Evolutionary conservation across 2,797 vertebrate genomes (phyloP), one percentile per base, ranked within the genome.

Genomic region (Steatocranus sp.): DNA sequence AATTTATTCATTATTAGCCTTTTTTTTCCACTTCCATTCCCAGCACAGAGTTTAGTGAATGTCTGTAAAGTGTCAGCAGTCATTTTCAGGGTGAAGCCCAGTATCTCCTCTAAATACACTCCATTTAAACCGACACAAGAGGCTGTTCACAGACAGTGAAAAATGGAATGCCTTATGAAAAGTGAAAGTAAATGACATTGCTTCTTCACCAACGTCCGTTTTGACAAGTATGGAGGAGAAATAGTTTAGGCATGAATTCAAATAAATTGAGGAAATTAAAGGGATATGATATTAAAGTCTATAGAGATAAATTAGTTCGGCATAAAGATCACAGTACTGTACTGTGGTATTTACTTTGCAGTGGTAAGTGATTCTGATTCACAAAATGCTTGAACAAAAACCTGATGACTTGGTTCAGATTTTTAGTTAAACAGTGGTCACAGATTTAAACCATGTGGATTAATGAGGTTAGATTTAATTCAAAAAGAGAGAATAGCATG

Each of bases 1-100:
- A 94, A 95, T 93, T 53, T 93, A 94, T 95, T 95, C 91, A 92
- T 88, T 88, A 95, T 95, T 94, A 91, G 82, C 82, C 83, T 80
- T 89, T 91, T 91, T 91, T 91, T 86, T 50, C 78, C 81, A 81
- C 80, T 90, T 92, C 84, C 78, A 84, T 92, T 91, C 84, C 85
- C 75, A 9, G 41, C 38, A 7, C 50, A 14, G 82, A 83, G 36
- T 84, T 85, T 49, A 85, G 83, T 87, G 84, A 92, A 87, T 88
- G 86, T 89, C 88, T 90, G 88, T 88, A 74, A 92, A 92, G 87
- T 92, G 93, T 94, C 91, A 90, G 83, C 80, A 85, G 84, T 90
- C 88, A 88, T 91, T 94, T 93, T 89, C 77, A 86, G 87, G 66
- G 77, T 85, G 87, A 91, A 86, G 89, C 86, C 75, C 78, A 82